Evolutionary conservation across 2,888 invertebrate genomes (phyloP).

Genomic region (Xestia xanthographa): DNA sequence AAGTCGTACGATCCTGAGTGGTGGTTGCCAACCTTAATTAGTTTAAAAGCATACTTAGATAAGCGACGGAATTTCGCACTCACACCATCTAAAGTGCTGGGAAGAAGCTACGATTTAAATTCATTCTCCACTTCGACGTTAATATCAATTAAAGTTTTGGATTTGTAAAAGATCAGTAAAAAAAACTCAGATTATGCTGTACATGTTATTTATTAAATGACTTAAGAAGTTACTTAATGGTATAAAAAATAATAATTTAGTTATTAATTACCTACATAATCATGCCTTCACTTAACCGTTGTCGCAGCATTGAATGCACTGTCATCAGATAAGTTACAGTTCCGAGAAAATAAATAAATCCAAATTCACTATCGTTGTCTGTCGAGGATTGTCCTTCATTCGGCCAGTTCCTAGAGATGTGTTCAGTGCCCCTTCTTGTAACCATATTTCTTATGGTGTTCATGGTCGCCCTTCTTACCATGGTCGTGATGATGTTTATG

Average conservation of each 20-base stretch:
- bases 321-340: slow-evolving; percentile 56
- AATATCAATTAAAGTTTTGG: slow-evolving; percentile 20
- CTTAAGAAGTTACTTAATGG: slow-evolving; percentile 62
- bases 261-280: slow-evolving; percentile 65
- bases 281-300: slow-evolving; percentile 47
- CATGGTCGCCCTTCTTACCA: slow-evolving; percentile 95
- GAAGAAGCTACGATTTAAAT: slow-evolving; percentile 33
- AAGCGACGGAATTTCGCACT: slow-evolving; percentile 47
- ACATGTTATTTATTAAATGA: slow-evolving; percentile 60
- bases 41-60: slow-evolving; percentile 67
- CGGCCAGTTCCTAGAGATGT: slow-evolving; percentile 35
- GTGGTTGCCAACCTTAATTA: slow-evolving; percentile 69
- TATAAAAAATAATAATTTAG: slow-evolving; percentile 72
- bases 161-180: slow-evolving; percentile 11
- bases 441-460: slow-evolving; percentile 95
- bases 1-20: slow-evolving; percentile 62
- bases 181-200: slow-evolving; percentile 35
- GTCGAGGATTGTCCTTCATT: slow-evolving; percentile 39
- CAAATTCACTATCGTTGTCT: slow-evolving; percentile 60
- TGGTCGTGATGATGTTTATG: slow-evolving; percentile 93
- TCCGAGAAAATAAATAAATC: slow-evolving; percentile 69
- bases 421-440: slow-evolving; percentile 90
- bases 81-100: slow-evolving; percentile 35
- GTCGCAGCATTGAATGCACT: slow-evolving; percentile 41
- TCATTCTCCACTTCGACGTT: slow-evolving; percentile 20